phyloP scores from a whole-genome alignment of 2,113 vertebrate species.

The Cinclus mexicanus region DNA sequence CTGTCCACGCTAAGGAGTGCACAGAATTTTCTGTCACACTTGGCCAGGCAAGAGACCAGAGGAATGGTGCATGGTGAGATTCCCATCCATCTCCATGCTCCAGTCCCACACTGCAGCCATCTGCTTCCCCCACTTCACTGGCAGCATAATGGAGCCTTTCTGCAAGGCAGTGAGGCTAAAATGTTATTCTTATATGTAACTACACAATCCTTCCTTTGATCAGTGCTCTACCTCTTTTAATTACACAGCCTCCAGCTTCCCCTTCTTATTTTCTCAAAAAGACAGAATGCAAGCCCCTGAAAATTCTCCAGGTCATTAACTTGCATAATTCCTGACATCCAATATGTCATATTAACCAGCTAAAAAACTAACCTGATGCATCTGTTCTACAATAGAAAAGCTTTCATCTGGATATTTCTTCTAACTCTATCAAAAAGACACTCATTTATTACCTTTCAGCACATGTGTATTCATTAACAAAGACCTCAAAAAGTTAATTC shows the following conservation, averaged over 20 bases:
- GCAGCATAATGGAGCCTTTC: neutral
- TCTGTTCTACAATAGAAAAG: neutral
- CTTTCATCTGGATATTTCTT: neutral
- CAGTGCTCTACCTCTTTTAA: neutral
- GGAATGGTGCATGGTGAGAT: conserved; percentile 37
- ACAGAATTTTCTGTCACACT: conserved; percentile 82
- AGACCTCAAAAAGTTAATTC: neutral
- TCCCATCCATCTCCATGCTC: conserved; percentile 21
- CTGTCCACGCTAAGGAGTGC: conserved; percentile 76
- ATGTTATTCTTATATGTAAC: neutral
- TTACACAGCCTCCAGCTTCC: neutral
- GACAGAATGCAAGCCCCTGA: neutral
- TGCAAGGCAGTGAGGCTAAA: neutral
- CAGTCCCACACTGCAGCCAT: neutral
- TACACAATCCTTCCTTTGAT: neutral
- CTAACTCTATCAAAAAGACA: neutral
- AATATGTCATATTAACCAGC: neutral
- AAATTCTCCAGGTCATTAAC: neutral
- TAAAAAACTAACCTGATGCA: neutral
- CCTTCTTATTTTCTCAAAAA: neutral
- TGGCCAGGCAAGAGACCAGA: conserved; percentile 67
- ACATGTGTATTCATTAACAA: neutral
- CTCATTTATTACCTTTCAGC: neutral
- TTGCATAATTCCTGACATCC: neutral
- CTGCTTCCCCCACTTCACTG: neutral